Evolutionary conservation across 2,888 invertebrate species (phyloP).

Genomic region (Shargacucullia verbasci): DNA sequence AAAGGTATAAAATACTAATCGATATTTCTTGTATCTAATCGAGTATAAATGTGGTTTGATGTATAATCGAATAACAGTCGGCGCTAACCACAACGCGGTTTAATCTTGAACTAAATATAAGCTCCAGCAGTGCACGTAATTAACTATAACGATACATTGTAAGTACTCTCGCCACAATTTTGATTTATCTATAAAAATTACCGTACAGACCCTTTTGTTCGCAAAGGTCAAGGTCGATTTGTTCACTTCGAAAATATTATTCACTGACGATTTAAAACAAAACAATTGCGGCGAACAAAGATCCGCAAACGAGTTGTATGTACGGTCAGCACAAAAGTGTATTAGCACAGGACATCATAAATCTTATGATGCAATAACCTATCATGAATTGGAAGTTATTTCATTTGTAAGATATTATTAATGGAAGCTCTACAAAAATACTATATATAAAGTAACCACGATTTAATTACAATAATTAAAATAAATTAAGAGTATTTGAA

Average conservation of each 20-base stretch:
- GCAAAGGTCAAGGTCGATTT: conserved; percentile 70
- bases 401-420: conserved; percentile 41
- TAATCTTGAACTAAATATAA: conserved; percentile 20
- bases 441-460: not conserved
- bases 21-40: conserved; percentile 44
- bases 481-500: conserved; percentile 16
- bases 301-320: conserved; percentile 51
- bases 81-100: conserved; percentile 15
- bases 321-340: conserved; percentile 42
- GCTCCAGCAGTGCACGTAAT: conserved; percentile 53
- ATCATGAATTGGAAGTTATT: conserved; percentile 37
- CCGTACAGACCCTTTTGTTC: conserved; percentile 70
- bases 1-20: conserved; percentile 20
- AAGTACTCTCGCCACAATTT: conserved; percentile 61
- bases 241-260: conserved; percentile 57
- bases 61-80: conserved; percentile 25
- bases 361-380: conserved; percentile 49
- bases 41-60: conserved; percentile 31
- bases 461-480: conserved; percentile 32
- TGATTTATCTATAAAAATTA: conserved; percentile 71
- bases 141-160: conserved; percentile 72
- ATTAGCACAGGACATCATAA: conserved; percentile 36
- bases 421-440: conserved; percentile 22
- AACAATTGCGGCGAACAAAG: conserved; percentile 59
- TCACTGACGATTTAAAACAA: conserved; percentile 62